phyloP scores from a whole-genome alignment of 2,797 vertebrate species.

The Uromys caudimaculatus region DNA sequence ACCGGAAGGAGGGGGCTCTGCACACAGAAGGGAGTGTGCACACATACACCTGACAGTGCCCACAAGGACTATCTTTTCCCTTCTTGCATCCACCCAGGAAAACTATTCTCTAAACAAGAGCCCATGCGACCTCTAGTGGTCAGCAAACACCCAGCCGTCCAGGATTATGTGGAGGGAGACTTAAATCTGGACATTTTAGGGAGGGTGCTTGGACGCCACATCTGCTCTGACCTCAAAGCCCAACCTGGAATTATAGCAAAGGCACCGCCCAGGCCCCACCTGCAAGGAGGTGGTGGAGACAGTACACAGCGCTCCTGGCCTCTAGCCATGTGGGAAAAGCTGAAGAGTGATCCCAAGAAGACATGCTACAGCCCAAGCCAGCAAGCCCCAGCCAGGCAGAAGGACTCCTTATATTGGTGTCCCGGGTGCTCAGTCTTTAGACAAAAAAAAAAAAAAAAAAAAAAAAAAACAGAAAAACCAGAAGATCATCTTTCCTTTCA shows the following conservation, averaged over 20 bases:
- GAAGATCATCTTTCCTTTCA: neutral
- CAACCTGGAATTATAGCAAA: conserved; percentile 55
- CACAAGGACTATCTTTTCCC: neutral
- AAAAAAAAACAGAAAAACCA: neutral
- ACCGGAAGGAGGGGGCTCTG: neutral
- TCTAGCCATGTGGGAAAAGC: neutral
- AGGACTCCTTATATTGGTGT: neutral
- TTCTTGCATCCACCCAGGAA: neutral
- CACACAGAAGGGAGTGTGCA: neutral
- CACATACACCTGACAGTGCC: neutral
- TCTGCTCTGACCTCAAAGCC: conserved; percentile 60
- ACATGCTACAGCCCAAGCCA: neutral
- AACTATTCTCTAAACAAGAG: conserved; percentile 41
- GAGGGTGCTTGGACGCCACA: conserved; percentile 1
- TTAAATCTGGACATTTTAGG: conserved; percentile 63
- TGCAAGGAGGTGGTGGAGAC: neutral
- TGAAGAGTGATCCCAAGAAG: neutral
- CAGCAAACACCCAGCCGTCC: neutral
- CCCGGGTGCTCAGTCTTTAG: neutral
- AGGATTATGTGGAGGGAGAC: neutral
- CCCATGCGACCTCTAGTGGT: conserved; percentile 77
- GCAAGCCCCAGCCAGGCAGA: neutral
- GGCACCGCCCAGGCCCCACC: conserved; percentile 24
- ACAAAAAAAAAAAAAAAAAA: neutral
- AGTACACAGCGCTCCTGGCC: neutral